A percentile compares a stretch with the other conserved stretches of the same genome.
phyloP scores from a whole-genome alignment of 2,888 invertebrate species.

The Prionchulus punctatus region DNA sequence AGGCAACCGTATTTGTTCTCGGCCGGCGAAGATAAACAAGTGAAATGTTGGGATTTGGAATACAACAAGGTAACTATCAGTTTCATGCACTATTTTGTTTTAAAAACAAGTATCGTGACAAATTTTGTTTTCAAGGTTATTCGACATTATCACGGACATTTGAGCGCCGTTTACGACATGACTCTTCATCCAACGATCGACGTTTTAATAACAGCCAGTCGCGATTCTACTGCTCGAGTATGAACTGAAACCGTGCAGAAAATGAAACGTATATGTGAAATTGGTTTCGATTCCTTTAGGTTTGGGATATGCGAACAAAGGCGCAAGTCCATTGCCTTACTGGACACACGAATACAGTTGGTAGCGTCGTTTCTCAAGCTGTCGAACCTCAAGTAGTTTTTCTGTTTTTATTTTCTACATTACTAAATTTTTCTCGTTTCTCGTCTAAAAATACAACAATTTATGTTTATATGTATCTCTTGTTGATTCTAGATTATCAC shows the following conservation, averaged over 20 bases:
- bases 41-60: slow-evolving; percentile 99
- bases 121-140: slow-evolving; percentile 52
- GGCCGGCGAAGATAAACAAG: slow-evolving; percentile 95
- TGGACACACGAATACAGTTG: slow-evolving; percentile 93
- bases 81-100: not conserved
- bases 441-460: not conserved
- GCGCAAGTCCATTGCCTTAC: slow-evolving; percentile 88
- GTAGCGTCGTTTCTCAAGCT: slow-evolving; percentile 77
- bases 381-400: slow-evolving; percentile 64
- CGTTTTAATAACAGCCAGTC: slow-evolving; percentile 75
- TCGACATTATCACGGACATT: slow-evolving; percentile 93
- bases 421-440: not conserved
- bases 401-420: slow-evolving; percentile 1
- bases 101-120: not conserved
- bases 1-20: slow-evolving; percentile 96
- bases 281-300: slow-evolving; percentile 32
- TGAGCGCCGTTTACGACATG: slow-evolving; percentile 84
- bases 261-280: not conserved
- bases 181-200: slow-evolving; percentile 88
- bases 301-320: slow-evolving; percentile 98
- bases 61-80: slow-evolving; percentile 64
- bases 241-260: too few relatives aligned
- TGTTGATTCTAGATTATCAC: slow-evolving; percentile 22
- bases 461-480: not conserved
- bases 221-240: slow-evolving; percentile 77